Evolutionary conservation across 2,888 invertebrate species (phyloP).

Genomic region (Hyppa rectilinea): DNA sequence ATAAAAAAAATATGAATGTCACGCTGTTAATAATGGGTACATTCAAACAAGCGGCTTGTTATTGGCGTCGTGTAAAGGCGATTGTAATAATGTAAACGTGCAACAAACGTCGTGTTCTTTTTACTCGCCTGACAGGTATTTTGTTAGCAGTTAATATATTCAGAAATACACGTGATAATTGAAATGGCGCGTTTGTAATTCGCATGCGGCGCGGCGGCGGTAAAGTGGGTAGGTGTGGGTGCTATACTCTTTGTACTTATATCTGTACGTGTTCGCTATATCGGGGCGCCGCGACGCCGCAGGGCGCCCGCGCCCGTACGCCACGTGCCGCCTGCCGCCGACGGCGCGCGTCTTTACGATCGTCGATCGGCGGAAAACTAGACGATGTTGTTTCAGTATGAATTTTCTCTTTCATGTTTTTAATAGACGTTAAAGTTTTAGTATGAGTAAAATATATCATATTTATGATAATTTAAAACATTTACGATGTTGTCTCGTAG

Average conservation of each 20-base stretch:
- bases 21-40: slow-evolving; percentile 10
- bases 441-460: slow-evolving; percentile 48
- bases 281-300: slow-evolving; percentile 58
- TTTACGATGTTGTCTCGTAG: slow-evolving; percentile 26
- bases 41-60: slow-evolving; percentile 33
- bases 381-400: slow-evolving; percentile 16
- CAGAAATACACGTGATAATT: slow-evolving; percentile 58
- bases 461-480: slow-evolving; percentile 27
- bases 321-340: slow-evolving; percentile 57
- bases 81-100: slow-evolving; percentile 42
- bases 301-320: slow-evolving; percentile 47
- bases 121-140: slow-evolving; percentile 46
- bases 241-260: slow-evolving; percentile 18
- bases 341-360: slow-evolving; percentile 29
- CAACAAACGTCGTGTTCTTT: slow-evolving; percentile 52
- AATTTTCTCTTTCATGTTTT: slow-evolving; percentile 45
- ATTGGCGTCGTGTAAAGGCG: slow-evolving; percentile 39
- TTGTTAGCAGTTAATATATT: slow-evolving; percentile 50
- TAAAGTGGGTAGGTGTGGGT: slow-evolving; percentile 43
- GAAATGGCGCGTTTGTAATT: slow-evolving; percentile 58
- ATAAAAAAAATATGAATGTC: slow-evolving; percentile 5
- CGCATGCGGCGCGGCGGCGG: slow-evolving; percentile 39
- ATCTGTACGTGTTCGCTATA: slow-evolving; percentile 46
- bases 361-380: slow-evolving; percentile 43
- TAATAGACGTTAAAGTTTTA: slow-evolving; percentile 21